Conservation (phyloP, 2,113 vertebrate genomes). For the Halcyon malimbica region DNA sequence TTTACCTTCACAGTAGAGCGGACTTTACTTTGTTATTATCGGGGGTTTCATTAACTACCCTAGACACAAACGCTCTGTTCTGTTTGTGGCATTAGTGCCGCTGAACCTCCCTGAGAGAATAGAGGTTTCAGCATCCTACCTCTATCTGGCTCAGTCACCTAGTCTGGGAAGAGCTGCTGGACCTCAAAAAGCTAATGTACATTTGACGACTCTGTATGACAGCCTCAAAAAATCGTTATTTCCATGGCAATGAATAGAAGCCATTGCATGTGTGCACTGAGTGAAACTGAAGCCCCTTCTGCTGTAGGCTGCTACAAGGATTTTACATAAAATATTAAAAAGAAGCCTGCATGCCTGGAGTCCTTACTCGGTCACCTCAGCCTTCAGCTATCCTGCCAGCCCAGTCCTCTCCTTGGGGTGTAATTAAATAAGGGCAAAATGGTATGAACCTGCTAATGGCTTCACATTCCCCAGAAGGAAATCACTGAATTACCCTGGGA, state of each 20-base stretch:
- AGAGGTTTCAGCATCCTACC: neutral
- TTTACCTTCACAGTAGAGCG: neutral
- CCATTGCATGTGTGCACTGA: neutral
- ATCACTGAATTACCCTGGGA: slow-evolving; percentile 20
- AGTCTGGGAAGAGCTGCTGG: neutral
- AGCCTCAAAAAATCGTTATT: neutral
- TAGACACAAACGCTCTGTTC: accelerated
- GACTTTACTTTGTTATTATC: accelerated
- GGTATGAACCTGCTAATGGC: slow-evolving; percentile 7
- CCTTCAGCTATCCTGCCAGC: slow-evolving; percentile 7
- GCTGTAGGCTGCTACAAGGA: neutral
- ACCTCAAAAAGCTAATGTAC: neutral
- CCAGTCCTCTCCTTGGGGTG: slow-evolving; percentile 29
- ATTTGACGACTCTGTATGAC: neutral
- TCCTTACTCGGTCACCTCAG: slow-evolving; percentile 45
- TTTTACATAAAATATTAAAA: slow-evolving; percentile 33
- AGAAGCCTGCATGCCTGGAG: slow-evolving; percentile 14
- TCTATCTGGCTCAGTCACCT: neutral
- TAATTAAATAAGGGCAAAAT: slow-evolving; percentile 51
- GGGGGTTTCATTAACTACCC: neutral
- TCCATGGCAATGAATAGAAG: neutral
- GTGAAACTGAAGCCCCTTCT: neutral
- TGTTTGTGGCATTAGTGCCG: neutral
- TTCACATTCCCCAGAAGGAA: neutral
- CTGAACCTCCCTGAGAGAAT: neutral